Evolutionary conservation across 2,113 vertebrate genomes (phyloP), one percentile per base, ranked within the genome.

Genomic region (Trachemys scripta): DNA sequence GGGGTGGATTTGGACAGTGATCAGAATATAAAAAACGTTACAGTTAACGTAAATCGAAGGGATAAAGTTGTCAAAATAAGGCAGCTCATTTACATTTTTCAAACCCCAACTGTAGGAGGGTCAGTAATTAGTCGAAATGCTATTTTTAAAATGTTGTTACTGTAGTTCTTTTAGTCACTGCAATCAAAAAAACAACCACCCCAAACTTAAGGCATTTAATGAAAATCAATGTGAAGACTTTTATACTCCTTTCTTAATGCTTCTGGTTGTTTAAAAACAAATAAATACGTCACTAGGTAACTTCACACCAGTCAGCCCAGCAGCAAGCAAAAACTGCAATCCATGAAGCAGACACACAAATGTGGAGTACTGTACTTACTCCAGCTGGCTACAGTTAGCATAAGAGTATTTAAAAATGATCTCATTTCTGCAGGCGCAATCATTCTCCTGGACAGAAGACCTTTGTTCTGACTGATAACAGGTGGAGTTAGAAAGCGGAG

Each of bases 361-460:
- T 29, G 31, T 2, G 69, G 96, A 47, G 84, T 98, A 98, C 98
- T 99, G 84, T 98, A 98, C 98, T 99, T 98, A 98, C 98, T 99
- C 98, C 92, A 56, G 96, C 84, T 96, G 98, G 97, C 98, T 99
- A 98, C 97, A 86, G 96, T 98, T 96, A 98, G 97, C 95, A 94
- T 95, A 98, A 98, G 96, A 50, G 97, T 92, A 97, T 96, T 98
- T 96, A 98, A 96, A 98, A 96, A 96, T 95, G 97, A 98, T 97
- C 96, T 98, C 98, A 94, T 96, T 97, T 98, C 98, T 95, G 98
- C 97, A 98, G 97, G 95, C 94, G 92, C 96, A 98, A 92, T 96
- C 96, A 79, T 92, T 98, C 80, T 96, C 97, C 45, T 82, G 97
- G 96, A 97, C 97, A 98, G 97, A 98, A 97, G 96, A 84, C 95